Conservation (phyloP, 1,140 invertebrate species). For the Bombus huntii region DNA sequence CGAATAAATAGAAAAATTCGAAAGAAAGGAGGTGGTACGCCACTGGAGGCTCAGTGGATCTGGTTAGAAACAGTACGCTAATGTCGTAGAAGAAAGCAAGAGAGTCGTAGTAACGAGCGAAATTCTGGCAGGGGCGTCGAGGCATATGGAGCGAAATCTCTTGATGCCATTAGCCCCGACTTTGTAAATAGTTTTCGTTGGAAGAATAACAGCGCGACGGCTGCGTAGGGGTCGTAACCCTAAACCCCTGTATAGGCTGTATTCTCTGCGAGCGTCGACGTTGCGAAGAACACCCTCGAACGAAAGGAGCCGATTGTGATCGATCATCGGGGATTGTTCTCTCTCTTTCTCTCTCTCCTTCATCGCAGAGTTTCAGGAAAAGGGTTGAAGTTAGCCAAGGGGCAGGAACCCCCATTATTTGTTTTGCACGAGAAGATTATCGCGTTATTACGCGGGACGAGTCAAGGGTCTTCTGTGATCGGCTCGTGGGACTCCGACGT, state of each 20-base stretch:
- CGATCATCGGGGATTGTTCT: constrained; percentile 74
- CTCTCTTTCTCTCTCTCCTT: not conserved
- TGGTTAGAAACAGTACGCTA: constrained; percentile 65
- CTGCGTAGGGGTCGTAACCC: constrained; percentile 68
- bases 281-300: constrained; percentile 60
- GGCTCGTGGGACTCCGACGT: constrained; percentile 17
- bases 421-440: constrained; percentile 77
- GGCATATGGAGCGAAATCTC: constrained; percentile 76
- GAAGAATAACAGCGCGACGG: constrained; percentile 77
- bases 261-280: constrained; percentile 61
- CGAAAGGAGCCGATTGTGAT: constrained; percentile 74
- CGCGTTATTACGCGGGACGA: constrained; percentile 73
- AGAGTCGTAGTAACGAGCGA: constrained; percentile 45
- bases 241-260: constrained; percentile 64
- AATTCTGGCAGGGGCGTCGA: constrained; percentile 34
- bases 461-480: constrained; percentile 65
- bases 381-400: constrained; percentile 67
- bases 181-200: constrained; percentile 81
- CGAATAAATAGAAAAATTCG: not conserved
- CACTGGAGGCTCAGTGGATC: constrained; percentile 55
- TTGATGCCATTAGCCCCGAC: constrained; percentile 79
- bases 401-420: constrained; percentile 66
- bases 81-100: constrained; percentile 56
- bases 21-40: constrained; percentile 35
- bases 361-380: constrained; percentile 53